Evolutionary conservation across 2,888 invertebrate species (phyloP), one percentile per base, ranked within the genome.

Genomic region (Vesta saturnalis): DNA sequence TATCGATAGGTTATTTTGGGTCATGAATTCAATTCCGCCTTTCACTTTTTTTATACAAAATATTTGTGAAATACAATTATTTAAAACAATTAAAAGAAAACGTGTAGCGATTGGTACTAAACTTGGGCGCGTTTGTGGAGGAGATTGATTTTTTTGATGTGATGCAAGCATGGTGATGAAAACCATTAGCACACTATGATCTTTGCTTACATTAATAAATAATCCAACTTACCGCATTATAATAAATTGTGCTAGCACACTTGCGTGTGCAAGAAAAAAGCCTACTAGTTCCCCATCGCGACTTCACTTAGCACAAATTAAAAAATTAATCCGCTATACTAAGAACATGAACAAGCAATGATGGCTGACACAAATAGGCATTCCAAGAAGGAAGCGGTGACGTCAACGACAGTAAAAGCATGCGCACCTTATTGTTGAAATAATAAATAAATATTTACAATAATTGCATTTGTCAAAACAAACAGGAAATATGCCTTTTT

Each of bases 271-370:
- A 86, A 88, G 85, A 80, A 85, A 81, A 84, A 85, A 85, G 81
- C 80, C 83, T 85, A 89, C 90, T 93, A 94, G 88, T 86, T 88
- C 85, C 84, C 72, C 91, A 92, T 92, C 88, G 85, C 89, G 87
- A 87, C 84, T 86, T 88, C 84, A 83, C 82, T 30, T 30, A 10
- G 30, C 30, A 30, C 79, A 83, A 84, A 83, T 84, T 85, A 84
- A 85, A 83, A 79, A 83, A 85, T 46, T 19, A 47, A 30, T 67
- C 80, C 79, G 80, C 72, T 72, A 77, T 73, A 60, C 69, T 60
- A 72, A 78, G 77, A 76, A 79, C 83, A 84, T 84, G 81, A 80
- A 79, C 80, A 74, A 73, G 75, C 78, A 83, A 78, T 81, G 81
- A 78, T 58, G 70, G 62, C 64, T 19, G 47, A 18, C 59, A 5